A percentile compares a stretch with the other conserved stretches of the same genome.
Conservation (phyloP, 1,140 invertebrate genomes). For the Pygmarrhopalites habei region DNA sequence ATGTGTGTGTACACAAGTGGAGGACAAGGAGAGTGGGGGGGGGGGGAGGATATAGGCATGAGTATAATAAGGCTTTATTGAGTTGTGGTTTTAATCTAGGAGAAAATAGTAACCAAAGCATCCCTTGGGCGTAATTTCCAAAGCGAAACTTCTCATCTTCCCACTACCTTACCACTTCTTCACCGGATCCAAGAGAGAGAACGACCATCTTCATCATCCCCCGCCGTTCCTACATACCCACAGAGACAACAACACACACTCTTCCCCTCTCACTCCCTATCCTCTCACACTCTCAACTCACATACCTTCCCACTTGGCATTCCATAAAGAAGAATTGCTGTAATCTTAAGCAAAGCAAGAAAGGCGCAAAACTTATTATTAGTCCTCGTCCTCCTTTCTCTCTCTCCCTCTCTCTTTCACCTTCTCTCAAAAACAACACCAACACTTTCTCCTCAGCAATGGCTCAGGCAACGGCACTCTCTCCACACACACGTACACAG, state of each 20-base stretch:
- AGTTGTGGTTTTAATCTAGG: constrained; percentile 40
- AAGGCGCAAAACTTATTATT: constrained; percentile 14
- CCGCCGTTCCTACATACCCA: neutral
- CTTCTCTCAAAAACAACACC: neutral
- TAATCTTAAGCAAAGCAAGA: neutral
- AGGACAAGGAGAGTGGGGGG: too few species aligned
- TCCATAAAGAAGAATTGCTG: constrained; percentile 21
- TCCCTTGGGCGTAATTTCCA: constrained; percentile 34
- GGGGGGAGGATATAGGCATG: too few species aligned
- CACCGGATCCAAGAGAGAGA: constrained; percentile 18
- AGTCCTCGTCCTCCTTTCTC: constrained; percentile 10
- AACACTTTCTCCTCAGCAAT: neutral
- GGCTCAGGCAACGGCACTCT: neutral
- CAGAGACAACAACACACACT: neutral
- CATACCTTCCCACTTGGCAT: constrained; percentile 11
- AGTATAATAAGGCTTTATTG: constrained; percentile 38
- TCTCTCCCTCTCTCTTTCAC: neutral
- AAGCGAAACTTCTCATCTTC: constrained; percentile 35
- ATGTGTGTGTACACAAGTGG: too few species aligned
- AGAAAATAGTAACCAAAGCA: constrained; percentile 38
- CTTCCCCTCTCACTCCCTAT: neutral
- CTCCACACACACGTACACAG: too few species aligned
- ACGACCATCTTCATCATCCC: constrained; percentile 21
- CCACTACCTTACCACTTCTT: constrained; percentile 23
- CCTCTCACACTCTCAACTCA: too few species aligned